phyloP scores from a whole-genome alignment of 1,140 invertebrate genomes.

The Bombus breviceps region DNA sequence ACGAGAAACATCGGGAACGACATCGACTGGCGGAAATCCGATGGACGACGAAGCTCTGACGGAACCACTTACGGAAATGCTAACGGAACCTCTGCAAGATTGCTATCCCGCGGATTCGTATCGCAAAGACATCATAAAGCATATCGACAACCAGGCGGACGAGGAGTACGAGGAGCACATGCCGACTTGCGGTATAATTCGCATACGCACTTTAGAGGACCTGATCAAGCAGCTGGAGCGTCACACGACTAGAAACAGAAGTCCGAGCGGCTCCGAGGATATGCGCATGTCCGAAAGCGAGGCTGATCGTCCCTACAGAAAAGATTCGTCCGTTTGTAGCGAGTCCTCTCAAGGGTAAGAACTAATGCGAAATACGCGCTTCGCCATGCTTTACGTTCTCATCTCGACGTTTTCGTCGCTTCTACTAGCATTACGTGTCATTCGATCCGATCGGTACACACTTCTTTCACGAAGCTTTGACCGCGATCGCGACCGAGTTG shows the following conservation, averaged over 20 bases:
- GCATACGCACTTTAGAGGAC: constrained; percentile 95
- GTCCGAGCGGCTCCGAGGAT: constrained; percentile 94
- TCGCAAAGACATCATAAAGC: constrained; percentile 85
- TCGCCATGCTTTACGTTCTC: constrained; percentile 19
- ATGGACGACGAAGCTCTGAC: constrained; percentile 85
- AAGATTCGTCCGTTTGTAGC: constrained; percentile 90
- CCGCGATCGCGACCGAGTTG: background rate
- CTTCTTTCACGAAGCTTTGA: constrained; percentile 1
- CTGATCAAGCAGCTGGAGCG: constrained; percentile 95
- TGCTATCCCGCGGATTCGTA: constrained; percentile 84
- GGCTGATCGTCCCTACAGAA: constrained; percentile 93
- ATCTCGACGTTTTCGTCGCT: constrained; percentile 36
- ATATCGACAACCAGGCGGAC: constrained; percentile 78
- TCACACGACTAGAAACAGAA: constrained; percentile 93
- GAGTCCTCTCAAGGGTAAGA: constrained; percentile 89
- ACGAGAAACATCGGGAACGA: constrained; percentile 84
- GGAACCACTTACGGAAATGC: constrained; percentile 85
- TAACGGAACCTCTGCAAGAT: constrained; percentile 81
- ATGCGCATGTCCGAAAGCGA: constrained; percentile 96
- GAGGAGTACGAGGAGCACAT: constrained; percentile 87
- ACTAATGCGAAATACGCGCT: constrained; percentile 36
- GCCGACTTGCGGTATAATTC: constrained; percentile 88
- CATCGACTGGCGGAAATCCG: constrained; percentile 84
- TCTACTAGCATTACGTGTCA: background rate
- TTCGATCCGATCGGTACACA: background rate